Conservation (phyloP, 2,797 vertebrate species). For the Neosilurus mollespiculum region DNA sequence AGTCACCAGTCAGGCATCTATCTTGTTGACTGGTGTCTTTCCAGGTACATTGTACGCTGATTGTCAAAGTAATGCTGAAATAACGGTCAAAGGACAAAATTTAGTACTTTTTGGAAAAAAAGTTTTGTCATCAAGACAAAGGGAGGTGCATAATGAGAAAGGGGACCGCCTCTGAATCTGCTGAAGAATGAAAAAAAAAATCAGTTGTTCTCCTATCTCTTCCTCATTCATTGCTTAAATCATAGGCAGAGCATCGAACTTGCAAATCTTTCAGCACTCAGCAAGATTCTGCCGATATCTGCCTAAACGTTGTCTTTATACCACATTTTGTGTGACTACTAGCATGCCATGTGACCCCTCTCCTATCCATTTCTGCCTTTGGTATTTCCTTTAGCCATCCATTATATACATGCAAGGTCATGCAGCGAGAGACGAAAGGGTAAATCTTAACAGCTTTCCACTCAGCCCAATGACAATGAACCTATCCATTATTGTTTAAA, state of each 20-base stretch:
- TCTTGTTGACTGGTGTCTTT: neutral
- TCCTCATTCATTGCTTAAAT: slow-evolving; percentile 9
- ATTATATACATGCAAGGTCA: slow-evolving; percentile 23
- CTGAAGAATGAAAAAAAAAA: neutral
- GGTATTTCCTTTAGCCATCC: neutral
- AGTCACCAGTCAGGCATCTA: neutral
- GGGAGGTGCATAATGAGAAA: neutral
- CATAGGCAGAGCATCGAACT: neutral
- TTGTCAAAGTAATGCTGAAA: neutral
- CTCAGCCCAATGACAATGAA: neutral
- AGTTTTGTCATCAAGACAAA: neutral
- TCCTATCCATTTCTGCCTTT: neutral
- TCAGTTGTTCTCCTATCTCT: slow-evolving; percentile 3
- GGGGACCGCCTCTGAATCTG: neutral
- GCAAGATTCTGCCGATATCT: neutral
- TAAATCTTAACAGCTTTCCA: neutral
- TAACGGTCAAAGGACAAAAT: neutral
- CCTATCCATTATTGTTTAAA: slow-evolving; percentile 8
- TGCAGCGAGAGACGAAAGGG: neutral
- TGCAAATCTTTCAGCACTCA: slow-evolving; percentile 2
- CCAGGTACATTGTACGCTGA: neutral
- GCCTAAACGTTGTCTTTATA: neutral
- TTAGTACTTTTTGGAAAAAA: neutral
- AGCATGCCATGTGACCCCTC: neutral
- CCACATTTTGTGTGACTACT: neutral